A percentile compares a stretch with the other conserved stretches of the same genome.
Conservation (phyloP, 23 tunicate genomes). For the Corella eumyota region DNA sequence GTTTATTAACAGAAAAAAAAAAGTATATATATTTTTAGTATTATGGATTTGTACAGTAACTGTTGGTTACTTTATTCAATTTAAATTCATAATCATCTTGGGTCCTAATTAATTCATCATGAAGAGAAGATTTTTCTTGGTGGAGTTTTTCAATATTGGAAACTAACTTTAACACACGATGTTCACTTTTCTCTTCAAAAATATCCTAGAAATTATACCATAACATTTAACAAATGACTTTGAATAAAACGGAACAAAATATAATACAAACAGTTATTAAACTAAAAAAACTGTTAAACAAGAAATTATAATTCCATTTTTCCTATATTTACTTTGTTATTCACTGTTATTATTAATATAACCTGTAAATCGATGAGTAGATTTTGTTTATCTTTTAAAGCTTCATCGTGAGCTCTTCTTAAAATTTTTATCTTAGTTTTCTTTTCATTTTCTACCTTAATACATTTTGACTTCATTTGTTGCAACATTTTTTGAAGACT, state of each 20-base stretch:
- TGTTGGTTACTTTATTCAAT: constrained; percentile 13
- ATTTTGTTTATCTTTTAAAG: constrained; percentile 57
- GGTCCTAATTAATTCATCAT: constrained; percentile 24
- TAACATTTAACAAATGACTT: too few relatives aligned
- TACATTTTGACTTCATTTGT: constrained; percentile 10
- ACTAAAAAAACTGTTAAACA: too few relatives aligned
- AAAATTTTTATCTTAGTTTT: constrained; percentile 33
- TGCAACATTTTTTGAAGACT: constrained; percentile 28
- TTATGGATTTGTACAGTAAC: too few relatives aligned
- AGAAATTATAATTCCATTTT: too few relatives aligned
- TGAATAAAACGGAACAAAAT: too few relatives aligned
- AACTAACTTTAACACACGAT: constrained; percentile 9
- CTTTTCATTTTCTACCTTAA: constrained; percentile 37
- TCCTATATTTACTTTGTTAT: too few relatives aligned
- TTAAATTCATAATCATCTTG: constrained; percentile 34
- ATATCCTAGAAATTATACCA: constrained; percentile 7
- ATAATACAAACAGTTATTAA: too few relatives aligned
- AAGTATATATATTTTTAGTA: too few relatives aligned
- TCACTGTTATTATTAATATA: too few relatives aligned
- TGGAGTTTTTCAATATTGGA: constrained; percentile 41
- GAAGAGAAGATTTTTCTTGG: constrained; percentile 33
- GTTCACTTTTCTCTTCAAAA: constrained; percentile 23
- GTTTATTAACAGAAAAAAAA: too few relatives aligned
- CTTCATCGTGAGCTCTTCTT: constrained; percentile 56
- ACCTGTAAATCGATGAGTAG: constrained; percentile 58